Conservation (phyloP, 2,797 vertebrate genomes). For the Numenius phaeopus region DNA sequence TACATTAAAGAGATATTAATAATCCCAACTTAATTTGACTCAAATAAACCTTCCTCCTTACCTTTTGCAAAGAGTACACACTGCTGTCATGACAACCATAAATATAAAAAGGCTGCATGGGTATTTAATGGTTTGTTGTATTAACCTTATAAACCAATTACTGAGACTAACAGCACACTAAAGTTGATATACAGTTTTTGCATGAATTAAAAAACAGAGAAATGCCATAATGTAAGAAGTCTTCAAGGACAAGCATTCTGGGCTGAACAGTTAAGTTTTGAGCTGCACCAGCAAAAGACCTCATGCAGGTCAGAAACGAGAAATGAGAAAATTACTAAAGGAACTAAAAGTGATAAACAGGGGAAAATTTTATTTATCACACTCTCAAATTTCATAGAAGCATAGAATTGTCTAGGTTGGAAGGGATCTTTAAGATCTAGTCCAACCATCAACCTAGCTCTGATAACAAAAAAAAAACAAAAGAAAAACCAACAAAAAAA, state of each 20-base stretch:
- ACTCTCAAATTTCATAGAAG: background rate
- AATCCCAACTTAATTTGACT: background rate
- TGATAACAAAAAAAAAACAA: too few species aligned
- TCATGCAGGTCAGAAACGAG: background rate
- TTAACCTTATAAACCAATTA: constrained; percentile 65
- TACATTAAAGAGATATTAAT: constrained; percentile 15
- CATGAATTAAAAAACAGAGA: constrained; percentile 10
- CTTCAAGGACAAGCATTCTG: background rate
- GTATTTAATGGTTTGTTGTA: constrained; percentile 52
- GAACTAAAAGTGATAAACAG: background rate
- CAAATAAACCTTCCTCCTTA: background rate
- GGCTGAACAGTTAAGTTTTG: background rate
- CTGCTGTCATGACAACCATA: constrained; percentile 37
- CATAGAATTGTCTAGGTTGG: too few species aligned
- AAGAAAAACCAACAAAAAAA: too few species aligned
- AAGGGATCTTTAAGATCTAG: too few species aligned
- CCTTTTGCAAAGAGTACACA: constrained; percentile 25
- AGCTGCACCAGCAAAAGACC: background rate
- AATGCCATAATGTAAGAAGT: background rate
- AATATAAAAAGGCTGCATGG: constrained; percentile 14
- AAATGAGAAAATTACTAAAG: background rate
- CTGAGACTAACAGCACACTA: constrained; percentile 40
- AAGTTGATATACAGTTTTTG: background rate
- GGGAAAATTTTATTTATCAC: background rate
- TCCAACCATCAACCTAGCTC: too few species aligned